Conservation (phyloP, 2,113 vertebrate species). For the Hemiprocne comata region DNA sequence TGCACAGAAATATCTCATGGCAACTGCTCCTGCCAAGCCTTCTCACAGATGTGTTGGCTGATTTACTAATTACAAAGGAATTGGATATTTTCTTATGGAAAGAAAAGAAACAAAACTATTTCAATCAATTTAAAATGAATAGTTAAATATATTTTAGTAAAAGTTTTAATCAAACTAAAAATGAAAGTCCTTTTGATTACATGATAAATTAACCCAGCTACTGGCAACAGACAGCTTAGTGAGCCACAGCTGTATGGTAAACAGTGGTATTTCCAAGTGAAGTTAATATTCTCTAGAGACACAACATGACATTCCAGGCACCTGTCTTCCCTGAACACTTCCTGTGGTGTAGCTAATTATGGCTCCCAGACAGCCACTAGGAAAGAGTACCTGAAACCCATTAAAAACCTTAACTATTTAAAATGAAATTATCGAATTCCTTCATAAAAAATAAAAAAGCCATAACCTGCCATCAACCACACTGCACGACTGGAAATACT, state of each 20-base stretch:
- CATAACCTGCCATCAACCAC: not conserved
- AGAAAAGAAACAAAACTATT: not conserved
- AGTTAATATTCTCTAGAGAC: not conserved
- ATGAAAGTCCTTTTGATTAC: not conserved
- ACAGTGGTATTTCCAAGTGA: constrained; percentile 12
- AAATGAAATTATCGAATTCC: not conserved
- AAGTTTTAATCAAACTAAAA: not conserved
- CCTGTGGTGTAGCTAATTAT: constrained; percentile 1
- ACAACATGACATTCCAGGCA: constrained; percentile 23
- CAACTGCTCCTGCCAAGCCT: not conserved
- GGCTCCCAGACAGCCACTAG: not conserved
- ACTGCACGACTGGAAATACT: not conserved
- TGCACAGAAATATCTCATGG: not conserved
- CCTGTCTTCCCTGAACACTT: not conserved
- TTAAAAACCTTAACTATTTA: not conserved
- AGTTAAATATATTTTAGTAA: not conserved
- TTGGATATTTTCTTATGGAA: not conserved
- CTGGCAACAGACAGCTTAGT: not conserved
- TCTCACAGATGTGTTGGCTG: not conserved
- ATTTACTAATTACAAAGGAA: not conserved
- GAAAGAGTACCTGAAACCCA: not conserved
- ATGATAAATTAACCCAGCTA: not conserved
- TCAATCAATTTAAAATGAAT: not conserved
- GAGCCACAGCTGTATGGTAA: constrained; percentile 2
- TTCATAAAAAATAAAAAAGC: not conserved